Evolutionary conservation across 2,797 vertebrate species (phyloP).

Genomic region (Lithobates sylvaticus): DNA sequence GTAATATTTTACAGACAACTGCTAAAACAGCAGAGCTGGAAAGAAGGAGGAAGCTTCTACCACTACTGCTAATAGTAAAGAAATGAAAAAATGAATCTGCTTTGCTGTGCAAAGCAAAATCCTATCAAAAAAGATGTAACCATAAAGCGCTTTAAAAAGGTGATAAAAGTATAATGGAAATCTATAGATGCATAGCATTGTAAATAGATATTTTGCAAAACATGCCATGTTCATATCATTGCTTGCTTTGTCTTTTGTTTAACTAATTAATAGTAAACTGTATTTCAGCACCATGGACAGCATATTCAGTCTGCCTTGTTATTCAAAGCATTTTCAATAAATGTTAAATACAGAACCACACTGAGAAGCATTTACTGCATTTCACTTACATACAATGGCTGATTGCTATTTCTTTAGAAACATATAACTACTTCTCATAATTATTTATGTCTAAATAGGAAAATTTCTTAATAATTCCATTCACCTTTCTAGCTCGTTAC

Average conservation of each 20-base stretch:
- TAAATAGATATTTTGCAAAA: neutral
- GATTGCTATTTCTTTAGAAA: slow-evolving; percentile 10
- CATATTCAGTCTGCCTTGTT: neutral
- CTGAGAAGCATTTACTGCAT: neutral
- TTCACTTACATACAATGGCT: neutral
- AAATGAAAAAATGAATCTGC: neutral
- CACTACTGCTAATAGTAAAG: neutral
- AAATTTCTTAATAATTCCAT: slow-evolving; percentile 1
- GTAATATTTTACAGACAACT: neutral
- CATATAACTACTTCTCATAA: neutral
- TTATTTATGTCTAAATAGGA: slow-evolving; percentile 5
- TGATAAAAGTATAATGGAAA: neutral
- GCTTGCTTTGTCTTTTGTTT: neutral
- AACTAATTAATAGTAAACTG: neutral
- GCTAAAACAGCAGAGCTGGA: neutral
- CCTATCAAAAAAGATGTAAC: neutral
- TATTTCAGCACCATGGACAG: slow-evolving; percentile 20
- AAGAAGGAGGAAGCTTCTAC: neutral
- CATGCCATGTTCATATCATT: neutral
- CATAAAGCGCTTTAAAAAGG: neutral
- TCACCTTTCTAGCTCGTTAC: slow-evolving; percentile 1
- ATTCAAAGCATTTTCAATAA: neutral
- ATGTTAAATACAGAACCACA: slow-evolving; percentile 1
- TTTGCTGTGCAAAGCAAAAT: too few species aligned
- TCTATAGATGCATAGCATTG: neutral